Percentiles rank a stretch among this genome's conserved stretches.
These are phyloP conservation scores for Clepsis dumicolana DNA, from an alignment of 2,888 invertebrate species.

Conservation along the genomic window DNA sequence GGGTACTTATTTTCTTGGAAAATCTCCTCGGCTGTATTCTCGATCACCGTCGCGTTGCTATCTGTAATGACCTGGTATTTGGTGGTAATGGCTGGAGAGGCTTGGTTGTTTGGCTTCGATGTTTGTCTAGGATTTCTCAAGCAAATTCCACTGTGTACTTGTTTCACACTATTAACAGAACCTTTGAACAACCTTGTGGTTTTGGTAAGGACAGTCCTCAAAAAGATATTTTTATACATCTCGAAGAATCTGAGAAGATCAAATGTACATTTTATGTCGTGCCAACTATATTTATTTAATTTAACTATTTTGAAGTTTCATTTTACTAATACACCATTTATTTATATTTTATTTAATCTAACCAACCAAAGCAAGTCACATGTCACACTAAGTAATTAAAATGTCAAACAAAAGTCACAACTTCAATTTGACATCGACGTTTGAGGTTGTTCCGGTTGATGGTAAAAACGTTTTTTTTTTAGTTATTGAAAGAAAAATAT, in stretches of 20 bases:
- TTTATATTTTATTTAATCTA: too few species aligned
- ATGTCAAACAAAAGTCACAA: conserved; percentile 2
- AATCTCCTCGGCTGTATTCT: conserved; percentile 90
- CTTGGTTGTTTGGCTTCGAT: conserved; percentile 65
- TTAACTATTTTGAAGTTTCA: neutral
- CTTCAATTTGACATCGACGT: neutral
- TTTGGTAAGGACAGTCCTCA: conserved; percentile 14
- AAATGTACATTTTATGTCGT: neutral
- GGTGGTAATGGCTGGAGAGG: conserved; percentile 79
- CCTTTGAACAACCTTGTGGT: conserved; percentile 32
- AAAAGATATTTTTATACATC: conserved; percentile 36
- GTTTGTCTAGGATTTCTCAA: conserved; percentile 71
- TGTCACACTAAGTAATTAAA: neutral
- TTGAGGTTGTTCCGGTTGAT: conserved; percentile 9
- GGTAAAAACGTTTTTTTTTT: conserved; percentile 3
- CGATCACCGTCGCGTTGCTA: conserved; percentile 88
- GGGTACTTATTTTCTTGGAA: conserved; percentile 60
- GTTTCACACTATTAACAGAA: conserved; percentile 57
- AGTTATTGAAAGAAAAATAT: too few species aligned
- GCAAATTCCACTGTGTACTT: conserved; percentile 71
- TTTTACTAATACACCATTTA: neutral
- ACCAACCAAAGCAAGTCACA: neutral
- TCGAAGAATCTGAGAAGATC: neutral
- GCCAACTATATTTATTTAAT: neutral
- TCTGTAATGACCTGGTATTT: conserved; percentile 91